Conservation (phyloP, 1,140 invertebrate genomes). For the Aphidius gifuensis region DNA sequence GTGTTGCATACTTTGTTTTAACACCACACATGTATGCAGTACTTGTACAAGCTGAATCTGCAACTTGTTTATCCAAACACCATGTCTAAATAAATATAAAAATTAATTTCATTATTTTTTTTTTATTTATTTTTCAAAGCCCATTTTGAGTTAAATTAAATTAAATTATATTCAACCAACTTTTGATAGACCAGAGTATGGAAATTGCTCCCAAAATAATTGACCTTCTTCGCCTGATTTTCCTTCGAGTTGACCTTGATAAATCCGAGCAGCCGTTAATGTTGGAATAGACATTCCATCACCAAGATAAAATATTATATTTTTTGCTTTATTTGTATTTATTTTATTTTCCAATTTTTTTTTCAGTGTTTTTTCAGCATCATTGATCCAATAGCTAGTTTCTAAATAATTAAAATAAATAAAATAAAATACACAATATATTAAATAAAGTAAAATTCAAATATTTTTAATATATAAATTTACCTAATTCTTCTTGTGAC, state of each 20-base stretch:
- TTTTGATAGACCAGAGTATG: slow-evolving; percentile 73
- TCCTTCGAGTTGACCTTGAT: slow-evolving; percentile 61
- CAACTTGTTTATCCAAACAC: slow-evolving; percentile 74
- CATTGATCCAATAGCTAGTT: slow-evolving; percentile 46
- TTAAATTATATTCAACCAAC: slow-evolving; percentile 47
- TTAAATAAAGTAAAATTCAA: too few relatives aligned
- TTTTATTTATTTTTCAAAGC: too few relatives aligned
- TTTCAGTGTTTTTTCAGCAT: slow-evolving; percentile 56
- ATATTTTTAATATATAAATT: too few relatives aligned
- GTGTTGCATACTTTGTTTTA: slow-evolving; percentile 74
- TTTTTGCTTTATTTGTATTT: slow-evolving; percentile 60
- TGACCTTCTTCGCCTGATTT: slow-evolving; percentile 47
- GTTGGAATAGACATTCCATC: slow-evolving; percentile 76
- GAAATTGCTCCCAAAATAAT: slow-evolving; percentile 71
- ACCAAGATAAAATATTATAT: slow-evolving; percentile 72
- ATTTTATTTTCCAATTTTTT: slow-evolving; percentile 56
- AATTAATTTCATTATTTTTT: too few relatives aligned
- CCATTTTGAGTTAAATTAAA: too few relatives aligned
- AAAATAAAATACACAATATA: too few relatives aligned
- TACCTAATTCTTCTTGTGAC: too few relatives aligned
- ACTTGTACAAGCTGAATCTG: slow-evolving; percentile 80
- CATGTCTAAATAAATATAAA: slow-evolving; percentile 64
- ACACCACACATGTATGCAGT: slow-evolving; percentile 83
- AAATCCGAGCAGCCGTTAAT: slow-evolving; percentile 65
- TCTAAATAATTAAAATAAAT: not conserved